Conservation (phyloP, 2,888 invertebrate genomes). For the Syritta pipiens region DNA sequence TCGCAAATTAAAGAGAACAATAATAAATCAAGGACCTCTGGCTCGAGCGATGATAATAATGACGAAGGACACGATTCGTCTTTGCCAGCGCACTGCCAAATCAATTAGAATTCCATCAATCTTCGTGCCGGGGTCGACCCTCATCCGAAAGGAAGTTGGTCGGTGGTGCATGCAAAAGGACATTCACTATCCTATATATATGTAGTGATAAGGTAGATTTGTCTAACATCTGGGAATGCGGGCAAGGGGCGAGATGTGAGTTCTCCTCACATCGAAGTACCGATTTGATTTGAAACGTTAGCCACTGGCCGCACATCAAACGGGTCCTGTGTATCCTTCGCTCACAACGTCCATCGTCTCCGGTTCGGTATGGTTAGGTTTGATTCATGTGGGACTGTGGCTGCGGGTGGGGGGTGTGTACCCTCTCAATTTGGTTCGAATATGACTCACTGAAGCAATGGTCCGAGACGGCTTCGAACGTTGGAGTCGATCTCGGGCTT, state of each 20-base stretch:
- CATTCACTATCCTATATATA: slow-evolving; percentile 48
- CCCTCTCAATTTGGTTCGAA: slow-evolving; percentile 11
- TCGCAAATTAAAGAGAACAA: slow-evolving; percentile 26
- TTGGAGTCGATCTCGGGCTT: not conserved
- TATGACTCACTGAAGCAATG: slow-evolving; percentile 48
- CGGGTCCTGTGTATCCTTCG: slow-evolving; percentile 30
- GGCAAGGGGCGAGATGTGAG: not conserved
- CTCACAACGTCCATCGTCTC: slow-evolving; percentile 23
- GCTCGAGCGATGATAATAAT: slow-evolving; percentile 27
- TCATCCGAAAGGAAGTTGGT: not conserved
- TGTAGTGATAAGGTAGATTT: slow-evolving; percentile 60
- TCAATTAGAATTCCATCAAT: slow-evolving; percentile 68
- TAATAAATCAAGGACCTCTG: slow-evolving; percentile 51
- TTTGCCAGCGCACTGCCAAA: slow-evolving; percentile 34
- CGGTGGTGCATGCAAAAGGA: slow-evolving; percentile 38
- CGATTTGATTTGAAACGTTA: slow-evolving; percentile 47
- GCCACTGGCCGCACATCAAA: slow-evolving; percentile 41
- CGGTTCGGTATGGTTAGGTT: no score
- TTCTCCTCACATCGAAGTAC: not conserved
- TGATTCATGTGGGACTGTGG: no score
- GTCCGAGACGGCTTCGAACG: slow-evolving; percentile 50
- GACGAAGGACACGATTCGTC: slow-evolving; percentile 18
- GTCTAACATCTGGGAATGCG: slow-evolving; percentile 44
- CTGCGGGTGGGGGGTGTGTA: no score
- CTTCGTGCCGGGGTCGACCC: slow-evolving; percentile 7